Conservation (phyloP, 2,797 vertebrate species). For the Brotula barbata region DNA sequence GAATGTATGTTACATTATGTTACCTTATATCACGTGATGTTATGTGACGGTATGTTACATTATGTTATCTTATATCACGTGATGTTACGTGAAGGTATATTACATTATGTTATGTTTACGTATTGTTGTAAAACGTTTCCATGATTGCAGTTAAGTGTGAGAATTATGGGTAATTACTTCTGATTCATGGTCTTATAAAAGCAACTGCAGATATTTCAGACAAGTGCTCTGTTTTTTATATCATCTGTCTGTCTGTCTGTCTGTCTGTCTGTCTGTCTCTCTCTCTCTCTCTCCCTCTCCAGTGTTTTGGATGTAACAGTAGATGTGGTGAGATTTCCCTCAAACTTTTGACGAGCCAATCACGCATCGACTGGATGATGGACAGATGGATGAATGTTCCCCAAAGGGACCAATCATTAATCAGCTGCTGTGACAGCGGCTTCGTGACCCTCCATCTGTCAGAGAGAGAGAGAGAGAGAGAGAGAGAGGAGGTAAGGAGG, state of each 20-base stretch:
- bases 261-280: too few relatives aligned
- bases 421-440: constrained; percentile 26
- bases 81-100: too few relatives aligned
- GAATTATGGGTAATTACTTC: too few relatives aligned
- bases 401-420: constrained; percentile 51
- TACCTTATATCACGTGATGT: too few relatives aligned
- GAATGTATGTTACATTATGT: too few relatives aligned
- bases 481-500: background rate
- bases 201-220: too few relatives aligned
- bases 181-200: background rate
- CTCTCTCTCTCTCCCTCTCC: background rate
- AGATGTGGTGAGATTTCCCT: constrained; percentile 14
- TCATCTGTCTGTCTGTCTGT: background rate
- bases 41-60: too few relatives aligned
- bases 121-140: too few relatives aligned
- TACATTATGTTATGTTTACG: too few relatives aligned
- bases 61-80: too few relatives aligned
- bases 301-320: constrained; percentile 21
- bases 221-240: too few relatives aligned
- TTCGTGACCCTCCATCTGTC: constrained; percentile 8
- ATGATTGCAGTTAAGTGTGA: too few relatives aligned
- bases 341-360: constrained; percentile 26
- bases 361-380: constrained; percentile 10
- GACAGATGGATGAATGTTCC: constrained; percentile 9
- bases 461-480: background rate